These are phyloP conservation scores for Poeciliopsis presidionis DNA, from an alignment of 2,797 vertebrate genomes.

Conservation along the genomic window DNA sequence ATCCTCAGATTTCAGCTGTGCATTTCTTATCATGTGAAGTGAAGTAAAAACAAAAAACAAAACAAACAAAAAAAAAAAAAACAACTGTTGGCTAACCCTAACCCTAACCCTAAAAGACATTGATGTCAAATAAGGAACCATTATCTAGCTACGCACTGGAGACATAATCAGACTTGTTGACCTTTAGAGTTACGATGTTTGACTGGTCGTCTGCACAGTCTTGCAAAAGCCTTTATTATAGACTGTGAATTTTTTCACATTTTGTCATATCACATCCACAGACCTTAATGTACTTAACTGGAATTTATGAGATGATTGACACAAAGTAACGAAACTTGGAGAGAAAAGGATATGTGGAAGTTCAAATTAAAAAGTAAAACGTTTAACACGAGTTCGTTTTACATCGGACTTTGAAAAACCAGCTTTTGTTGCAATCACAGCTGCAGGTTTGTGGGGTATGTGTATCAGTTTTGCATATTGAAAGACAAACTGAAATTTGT, in stretches of 20 bases:
- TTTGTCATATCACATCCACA: not conserved
- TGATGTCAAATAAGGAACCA: not conserved
- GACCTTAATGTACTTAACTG: not conserved
- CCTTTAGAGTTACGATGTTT: not conserved
- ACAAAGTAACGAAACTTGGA: not conserved
- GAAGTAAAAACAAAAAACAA: too few species aligned
- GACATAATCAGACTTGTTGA: not conserved
- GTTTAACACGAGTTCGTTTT: not conserved
- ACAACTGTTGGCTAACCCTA: not conserved
- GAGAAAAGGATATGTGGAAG: not conserved
- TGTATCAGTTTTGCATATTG: not conserved
- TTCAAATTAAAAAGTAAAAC: not conserved
- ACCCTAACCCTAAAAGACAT: too few species aligned
- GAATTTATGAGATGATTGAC: not conserved
- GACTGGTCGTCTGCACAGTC: not conserved
- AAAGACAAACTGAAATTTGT: not conserved
- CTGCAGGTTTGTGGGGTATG: not conserved
- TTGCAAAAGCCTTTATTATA: not conserved
- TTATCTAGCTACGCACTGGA: not conserved
- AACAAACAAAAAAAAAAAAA: not conserved
- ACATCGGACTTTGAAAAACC: not conserved
- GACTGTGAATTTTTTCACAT: not conserved
- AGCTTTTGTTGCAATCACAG: not conserved
- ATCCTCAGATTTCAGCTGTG: conserved; percentile 4
- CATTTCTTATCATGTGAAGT: not conserved